Conservation (phyloP, 1,140 invertebrate genomes). For the Idris sp. region DNA sequence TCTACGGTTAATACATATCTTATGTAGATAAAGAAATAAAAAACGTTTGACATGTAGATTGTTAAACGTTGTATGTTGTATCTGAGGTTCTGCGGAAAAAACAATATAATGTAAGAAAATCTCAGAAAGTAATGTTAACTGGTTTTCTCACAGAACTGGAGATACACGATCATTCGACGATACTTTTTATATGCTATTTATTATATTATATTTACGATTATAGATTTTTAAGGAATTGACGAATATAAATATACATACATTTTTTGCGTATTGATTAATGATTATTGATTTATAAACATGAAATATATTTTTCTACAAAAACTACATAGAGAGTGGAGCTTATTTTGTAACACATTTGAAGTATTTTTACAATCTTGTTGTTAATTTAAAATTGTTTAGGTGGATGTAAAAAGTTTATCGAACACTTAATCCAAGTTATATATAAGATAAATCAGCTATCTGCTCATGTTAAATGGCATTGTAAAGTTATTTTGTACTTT, state of each 20-base stretch:
- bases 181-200: constrained; percentile 66
- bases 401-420: constrained; percentile 6
- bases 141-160: too few relatives aligned
- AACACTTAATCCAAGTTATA: not conserved
- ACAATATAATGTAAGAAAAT: too few relatives aligned
- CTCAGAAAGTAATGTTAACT: too few relatives aligned
- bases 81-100: too few relatives aligned
- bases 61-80: too few relatives aligned
- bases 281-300: constrained; percentile 13
- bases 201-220: constrained; percentile 53
- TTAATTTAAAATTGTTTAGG: not conserved
- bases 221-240: constrained; percentile 15
- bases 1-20: too few relatives aligned
- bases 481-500: not conserved
- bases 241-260: constrained; percentile 11
- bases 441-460: not conserved
- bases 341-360: constrained; percentile 7
- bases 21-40: too few relatives aligned
- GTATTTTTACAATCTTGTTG: constrained; percentile 3
- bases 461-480: constrained; percentile 2
- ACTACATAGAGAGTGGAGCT: constrained; percentile 12
- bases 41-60: too few relatives aligned
- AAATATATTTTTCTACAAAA: constrained; percentile 47
- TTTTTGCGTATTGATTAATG: constrained; percentile 8
- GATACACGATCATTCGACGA: constrained; percentile 3